Evolutionary conservation across 1,140 invertebrate species (phyloP), one percentile per base, ranked within the genome.

Genomic region (Panulirus ornatus): DNA sequence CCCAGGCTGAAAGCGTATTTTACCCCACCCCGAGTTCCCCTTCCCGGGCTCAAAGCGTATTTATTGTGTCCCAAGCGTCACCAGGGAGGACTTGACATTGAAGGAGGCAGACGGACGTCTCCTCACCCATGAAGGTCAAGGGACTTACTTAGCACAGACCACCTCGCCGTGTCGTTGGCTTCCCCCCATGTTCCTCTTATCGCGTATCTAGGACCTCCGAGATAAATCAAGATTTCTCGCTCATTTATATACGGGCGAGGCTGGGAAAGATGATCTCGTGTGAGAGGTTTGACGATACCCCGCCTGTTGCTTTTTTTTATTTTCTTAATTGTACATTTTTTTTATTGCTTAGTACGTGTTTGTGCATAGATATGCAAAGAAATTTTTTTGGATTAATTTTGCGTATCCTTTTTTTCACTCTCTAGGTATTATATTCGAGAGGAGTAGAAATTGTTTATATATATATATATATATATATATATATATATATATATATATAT

Each of bases 401-500:
- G 5, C 44, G 44, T 47, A 5, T 47, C 44, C 44, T 47, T n/a
- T n/a, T n/a, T n/a, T n/a, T 47, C 5, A 47, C 44, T 47, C 44
- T 47, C 44, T 47, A 11, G 44, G 14, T 47, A 5, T 47, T 47
- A 47, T 47, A 6, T 47, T 47, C 44, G 14, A 5, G 5, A 11
- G 44, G 44, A 47, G 14, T 14, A 47, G 44, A 5, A 11, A 47
- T 5, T 47, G 44, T 42, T 8, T 44, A 84, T 71, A 84, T 71
- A 84, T 47, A 71, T 27, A 71, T 71, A 71, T 47, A 84, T 34
- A 84, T 47, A 84, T 47, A 71, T 47, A 71, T 34, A 83, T 42
- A 83, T 42, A 70, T 22, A 83, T 63, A 83, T 83, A 66, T 83
- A 66, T 83, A 66, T 83, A 40, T 66, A 83, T 66, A 66, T 66